Evolutionary conservation across 2,113 vertebrate species (phyloP), one percentile per base, ranked within the genome.

Genomic region (Paradisaea rubra): DNA sequence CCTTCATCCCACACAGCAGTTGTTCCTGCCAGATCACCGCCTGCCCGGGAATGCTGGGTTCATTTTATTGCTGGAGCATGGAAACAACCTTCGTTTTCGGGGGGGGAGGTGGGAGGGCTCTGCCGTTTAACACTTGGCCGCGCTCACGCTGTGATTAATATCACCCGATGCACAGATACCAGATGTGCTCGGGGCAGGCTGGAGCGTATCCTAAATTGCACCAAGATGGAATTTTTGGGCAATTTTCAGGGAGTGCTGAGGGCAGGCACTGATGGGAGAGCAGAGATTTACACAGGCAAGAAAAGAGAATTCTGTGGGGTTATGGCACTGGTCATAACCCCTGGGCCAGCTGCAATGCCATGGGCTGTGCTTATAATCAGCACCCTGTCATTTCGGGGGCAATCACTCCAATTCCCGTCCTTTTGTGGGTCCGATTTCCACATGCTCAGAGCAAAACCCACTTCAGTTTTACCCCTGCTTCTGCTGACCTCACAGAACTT

Each of bases 141-240:
- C 2, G 2, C 15, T 89, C 87, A n/a, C 0, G 65, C 92, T 88
- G 79, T 93, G 95, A 97, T 96, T 96, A 95, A 87, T 82, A 93
- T 93, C 95, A 88, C 88, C 80, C 91, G 2, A 47, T 37, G 33
- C 71, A 77, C 78, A 83, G 88, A 96, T 86, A 87, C 71, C 95
- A 96, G 94, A 95, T 95, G 86, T 94, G 92, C 83, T 89, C 7
- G 0, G 87, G 88, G 91, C 92, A 95, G 96, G 94, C 95, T 90
- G 91, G 6, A 94, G 94, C 96, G 3, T 52, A 96, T 96, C 94
- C 93, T 86, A 94, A 89, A 89, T 91, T 91, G 87, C 94, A 96
- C 88, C 76, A 94, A 89, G 78, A 82, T 73, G 95, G 96, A 93
- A 96, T 95, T 95, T 94, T 27, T 37, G 23, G 89, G 92, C 88